Percentiles rank a stretch among this genome's conserved stretches.
These are phyloP conservation scores for Macrophya annulata DNA, from an alignment of 2,888 invertebrate genomes.

Conservation along the genomic window DNA sequence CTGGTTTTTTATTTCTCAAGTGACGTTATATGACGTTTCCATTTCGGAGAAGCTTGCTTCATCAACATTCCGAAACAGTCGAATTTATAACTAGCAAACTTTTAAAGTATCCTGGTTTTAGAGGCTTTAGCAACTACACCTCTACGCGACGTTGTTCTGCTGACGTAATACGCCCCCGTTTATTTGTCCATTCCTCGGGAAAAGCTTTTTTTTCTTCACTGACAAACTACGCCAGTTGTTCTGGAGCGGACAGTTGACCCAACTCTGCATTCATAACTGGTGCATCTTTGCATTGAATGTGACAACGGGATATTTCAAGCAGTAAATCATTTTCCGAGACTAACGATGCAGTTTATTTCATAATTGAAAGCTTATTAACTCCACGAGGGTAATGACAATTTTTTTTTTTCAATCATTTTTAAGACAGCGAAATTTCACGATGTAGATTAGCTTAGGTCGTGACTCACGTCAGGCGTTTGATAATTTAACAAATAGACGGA, in stretches of 20 bases:
- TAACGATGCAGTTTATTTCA: not conserved
- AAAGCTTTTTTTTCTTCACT: slow-evolving; percentile 13
- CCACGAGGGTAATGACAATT: not conserved
- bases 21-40: not conserved
- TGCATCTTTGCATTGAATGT: slow-evolving; percentile 6
- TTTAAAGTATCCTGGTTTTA: slow-evolving; percentile 13
- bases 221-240: not conserved
- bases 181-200: slow-evolving; percentile 1
- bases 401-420: not conserved
- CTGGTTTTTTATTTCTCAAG: not conserved
- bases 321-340: not conserved
- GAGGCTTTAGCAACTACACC: slow-evolving; percentile 21
- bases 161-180: slow-evolving; percentile 21
- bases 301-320: slow-evolving; percentile 6
- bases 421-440: not conserved
- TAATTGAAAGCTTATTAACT: slow-evolving; percentile 1
- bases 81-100: slow-evolving; percentile 17
- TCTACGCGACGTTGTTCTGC: not conserved
- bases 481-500: not conserved
- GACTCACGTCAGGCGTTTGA: not conserved
- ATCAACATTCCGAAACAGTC: slow-evolving; percentile 26
- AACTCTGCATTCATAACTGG: not conserved
- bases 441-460: not conserved
- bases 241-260: slow-evolving; percentile 30
- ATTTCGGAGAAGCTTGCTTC: not conserved